Evolutionary conservation across 35 echinoderm and acorn worm genomes (phyloP).

Genomic region (Heliocidaris erythrogramma): DNA sequence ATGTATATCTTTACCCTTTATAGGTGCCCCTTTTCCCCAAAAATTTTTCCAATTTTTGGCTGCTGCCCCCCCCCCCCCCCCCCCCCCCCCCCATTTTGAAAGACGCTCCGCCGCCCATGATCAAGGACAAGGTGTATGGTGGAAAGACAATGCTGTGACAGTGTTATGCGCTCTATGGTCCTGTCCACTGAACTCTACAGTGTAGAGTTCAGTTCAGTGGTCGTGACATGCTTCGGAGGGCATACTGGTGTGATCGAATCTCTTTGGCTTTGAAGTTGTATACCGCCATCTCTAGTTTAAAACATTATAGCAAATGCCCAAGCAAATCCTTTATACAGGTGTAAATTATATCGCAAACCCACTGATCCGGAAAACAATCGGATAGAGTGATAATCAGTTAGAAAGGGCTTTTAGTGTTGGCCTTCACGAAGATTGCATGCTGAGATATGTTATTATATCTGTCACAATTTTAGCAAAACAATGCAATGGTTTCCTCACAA

Average conservation of each 20-base stretch:
- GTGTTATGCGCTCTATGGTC: no score
- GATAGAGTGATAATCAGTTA: neutral
- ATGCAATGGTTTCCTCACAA: neutral
- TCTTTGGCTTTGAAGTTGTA: neutral
- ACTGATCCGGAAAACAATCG: neutral
- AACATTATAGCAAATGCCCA: neutral
- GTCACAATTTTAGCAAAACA: neutral
- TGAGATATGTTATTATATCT: neutral
- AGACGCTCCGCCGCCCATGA: no score
- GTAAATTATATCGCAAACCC: neutral
- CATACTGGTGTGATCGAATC: no score
- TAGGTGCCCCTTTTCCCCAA: no score
- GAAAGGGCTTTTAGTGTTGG: constrained; percentile 2
- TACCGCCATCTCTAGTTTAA: neutral
- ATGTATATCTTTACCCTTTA: no score
- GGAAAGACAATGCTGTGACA: no score
- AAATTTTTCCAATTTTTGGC: no score
- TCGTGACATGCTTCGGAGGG: no score
- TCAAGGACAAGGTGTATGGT: no score
- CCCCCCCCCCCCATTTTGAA: no score
- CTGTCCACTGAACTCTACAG: no score
- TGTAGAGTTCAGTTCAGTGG: neutral
- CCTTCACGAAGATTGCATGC: neutral
- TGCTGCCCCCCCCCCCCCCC: no score
- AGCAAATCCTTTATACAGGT: neutral